These are phyloP conservation scores for Clamator glandarius DNA, from an alignment of 2,797 vertebrate species.

Conservation along the genomic window DNA sequence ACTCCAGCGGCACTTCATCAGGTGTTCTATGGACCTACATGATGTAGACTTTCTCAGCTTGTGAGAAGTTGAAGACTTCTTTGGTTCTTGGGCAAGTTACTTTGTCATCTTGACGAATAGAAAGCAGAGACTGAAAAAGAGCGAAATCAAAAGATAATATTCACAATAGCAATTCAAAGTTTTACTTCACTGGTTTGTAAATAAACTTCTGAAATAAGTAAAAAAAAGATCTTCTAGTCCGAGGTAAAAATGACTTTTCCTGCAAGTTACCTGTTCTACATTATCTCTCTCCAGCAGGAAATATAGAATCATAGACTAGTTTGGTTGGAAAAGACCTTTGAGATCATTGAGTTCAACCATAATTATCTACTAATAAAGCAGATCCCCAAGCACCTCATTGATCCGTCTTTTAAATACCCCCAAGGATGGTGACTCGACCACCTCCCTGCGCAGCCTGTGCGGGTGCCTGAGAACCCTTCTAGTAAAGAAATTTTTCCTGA, in stretches of 20 bases:
- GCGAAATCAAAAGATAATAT: background rate
- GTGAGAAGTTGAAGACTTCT: conserved; percentile 99
- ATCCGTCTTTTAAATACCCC: too few relatives aligned
- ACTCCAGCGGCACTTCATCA: conserved; percentile 63
- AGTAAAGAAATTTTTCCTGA: too few relatives aligned
- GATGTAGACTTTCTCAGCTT: conserved; percentile 99
- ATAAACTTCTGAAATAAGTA: background rate
- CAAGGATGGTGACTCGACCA: too few relatives aligned
- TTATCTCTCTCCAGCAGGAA: background rate
- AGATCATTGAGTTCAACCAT: too few relatives aligned
- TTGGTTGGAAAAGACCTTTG: too few relatives aligned
- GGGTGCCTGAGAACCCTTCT: too few relatives aligned
- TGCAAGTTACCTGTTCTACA: background rate
- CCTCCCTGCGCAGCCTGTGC: too few relatives aligned
- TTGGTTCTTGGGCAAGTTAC: conserved; percentile 99
- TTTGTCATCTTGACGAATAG: conserved; percentile 99
- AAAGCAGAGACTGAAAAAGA: conserved; percentile 91
- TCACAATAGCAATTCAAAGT: background rate
- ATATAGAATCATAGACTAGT: too few relatives aligned
- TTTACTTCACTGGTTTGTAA: background rate
- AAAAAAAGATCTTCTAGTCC: background rate
- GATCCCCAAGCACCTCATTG: too few relatives aligned
- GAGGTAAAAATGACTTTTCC: background rate
- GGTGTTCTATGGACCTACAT: conserved; percentile 85
- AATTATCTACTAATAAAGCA: too few relatives aligned